These are phyloP conservation scores for Chrysemys picta DNA, from an alignment of 2,113 vertebrate genomes.

Conservation along the genomic window DNA sequence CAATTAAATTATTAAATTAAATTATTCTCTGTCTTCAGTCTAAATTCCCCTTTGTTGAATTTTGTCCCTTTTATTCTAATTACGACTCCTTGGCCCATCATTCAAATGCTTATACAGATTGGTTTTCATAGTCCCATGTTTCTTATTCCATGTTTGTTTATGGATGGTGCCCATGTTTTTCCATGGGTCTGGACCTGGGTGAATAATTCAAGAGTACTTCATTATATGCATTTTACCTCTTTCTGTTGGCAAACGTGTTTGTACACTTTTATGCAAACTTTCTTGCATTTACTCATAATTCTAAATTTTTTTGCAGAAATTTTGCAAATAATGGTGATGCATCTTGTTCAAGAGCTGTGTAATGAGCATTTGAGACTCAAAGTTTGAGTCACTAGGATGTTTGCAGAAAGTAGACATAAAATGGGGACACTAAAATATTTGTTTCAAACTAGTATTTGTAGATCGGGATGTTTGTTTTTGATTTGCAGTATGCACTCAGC, in stretches of 20 bases:
- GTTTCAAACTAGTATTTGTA: background rate
- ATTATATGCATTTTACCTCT: background rate
- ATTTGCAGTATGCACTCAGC: background rate
- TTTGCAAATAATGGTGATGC: background rate
- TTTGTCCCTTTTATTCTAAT: rapidly evolving
- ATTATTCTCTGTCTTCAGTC: background rate
- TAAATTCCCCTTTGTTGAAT: background rate
- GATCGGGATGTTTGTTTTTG: background rate
- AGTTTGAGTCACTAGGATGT: background rate
- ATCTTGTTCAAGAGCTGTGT: background rate
- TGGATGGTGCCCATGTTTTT: background rate
- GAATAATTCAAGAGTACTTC: background rate
- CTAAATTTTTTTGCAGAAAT: background rate
- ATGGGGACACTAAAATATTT: background rate
- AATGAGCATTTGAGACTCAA: background rate
- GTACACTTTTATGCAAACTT: background rate
- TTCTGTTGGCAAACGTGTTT: background rate
- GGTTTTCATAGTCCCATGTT: background rate
- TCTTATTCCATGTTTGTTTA: background rate
- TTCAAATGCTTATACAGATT: background rate
- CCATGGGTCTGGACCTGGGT: background rate
- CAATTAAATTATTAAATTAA: rapidly evolving
- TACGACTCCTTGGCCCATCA: background rate
- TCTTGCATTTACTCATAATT: background rate
- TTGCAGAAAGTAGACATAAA: background rate